Percentiles rank a stretch among this genome's conserved stretches.
Evolutionary conservation across 2,113 vertebrate species (phyloP).

Genomic region (Myotis yumanensis): DNA sequence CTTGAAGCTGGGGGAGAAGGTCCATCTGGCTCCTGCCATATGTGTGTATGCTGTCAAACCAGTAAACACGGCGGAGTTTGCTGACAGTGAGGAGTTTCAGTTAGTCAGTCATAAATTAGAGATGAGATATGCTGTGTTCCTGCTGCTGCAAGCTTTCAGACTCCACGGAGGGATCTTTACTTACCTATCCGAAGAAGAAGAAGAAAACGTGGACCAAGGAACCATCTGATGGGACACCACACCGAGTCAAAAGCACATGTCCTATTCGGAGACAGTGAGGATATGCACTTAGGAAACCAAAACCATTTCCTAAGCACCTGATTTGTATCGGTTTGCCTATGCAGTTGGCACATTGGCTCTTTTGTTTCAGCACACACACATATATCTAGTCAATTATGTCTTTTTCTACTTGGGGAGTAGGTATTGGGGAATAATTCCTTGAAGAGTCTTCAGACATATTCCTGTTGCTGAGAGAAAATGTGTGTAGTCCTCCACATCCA

Average conservation of each 20-base stretch:
- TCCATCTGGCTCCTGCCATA: constrained; percentile 88
- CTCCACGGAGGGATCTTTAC: constrained; percentile 14
- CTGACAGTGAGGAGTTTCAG: constrained; percentile 82
- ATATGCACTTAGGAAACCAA: neutral
- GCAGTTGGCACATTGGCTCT: neutral
- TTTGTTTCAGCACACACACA: neutral
- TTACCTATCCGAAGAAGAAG: constrained; percentile 34
- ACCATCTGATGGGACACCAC: neutral
- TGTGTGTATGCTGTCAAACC: constrained; percentile 85
- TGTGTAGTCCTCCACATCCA: neutral
- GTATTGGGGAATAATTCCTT: constrained; percentile 29
- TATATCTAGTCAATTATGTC: neutral
- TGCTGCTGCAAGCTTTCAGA: constrained; percentile 74
- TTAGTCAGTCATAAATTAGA: constrained; percentile 82
- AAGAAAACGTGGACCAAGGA: neutral
- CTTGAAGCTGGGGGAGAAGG: constrained; percentile 86
- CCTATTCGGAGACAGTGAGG: neutral
- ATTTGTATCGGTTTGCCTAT: constrained; percentile 18
- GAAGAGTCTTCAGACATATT: constrained; percentile 62
- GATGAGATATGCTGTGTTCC: constrained; percentile 79
- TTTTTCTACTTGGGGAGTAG: neutral
- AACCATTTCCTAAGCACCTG: neutral
- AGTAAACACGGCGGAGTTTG: constrained; percentile 84
- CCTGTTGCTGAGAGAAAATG: constrained; percentile 46
- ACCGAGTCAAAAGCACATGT: neutral